Percentiles rank a stretch among this genome's conserved stretches.
These are phyloP conservation scores for Boulengeromyrus knoepffleri DNA, from an alignment of 2,113 vertebrate genomes.

Conservation along the genomic window DNA sequence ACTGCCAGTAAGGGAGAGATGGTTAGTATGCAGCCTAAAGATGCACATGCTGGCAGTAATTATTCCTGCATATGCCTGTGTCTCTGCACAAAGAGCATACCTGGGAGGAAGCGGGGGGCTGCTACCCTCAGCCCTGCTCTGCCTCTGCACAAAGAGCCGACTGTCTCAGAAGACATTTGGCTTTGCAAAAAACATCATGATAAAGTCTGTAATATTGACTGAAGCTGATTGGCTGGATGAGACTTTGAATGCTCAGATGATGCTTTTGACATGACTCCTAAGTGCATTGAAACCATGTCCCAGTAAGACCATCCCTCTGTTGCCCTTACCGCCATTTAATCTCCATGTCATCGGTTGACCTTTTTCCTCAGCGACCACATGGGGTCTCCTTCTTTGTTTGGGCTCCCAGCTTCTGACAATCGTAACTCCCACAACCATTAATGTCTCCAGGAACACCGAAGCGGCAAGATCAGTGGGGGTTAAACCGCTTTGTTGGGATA, in stretches of 20 bases:
- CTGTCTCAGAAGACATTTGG: background rate
- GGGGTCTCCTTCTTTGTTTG: slow-evolving; percentile 40
- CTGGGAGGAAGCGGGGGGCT: background rate
- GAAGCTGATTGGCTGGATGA: background rate
- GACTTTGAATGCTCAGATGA: background rate
- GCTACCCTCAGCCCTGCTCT: background rate
- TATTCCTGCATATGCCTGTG: background rate
- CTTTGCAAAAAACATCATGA: background rate
- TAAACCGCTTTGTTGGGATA: slow-evolving; percentile 50
- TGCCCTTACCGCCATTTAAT: background rate
- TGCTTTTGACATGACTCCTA: background rate
- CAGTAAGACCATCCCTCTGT: too few relatives aligned
- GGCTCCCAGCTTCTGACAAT: slow-evolving; percentile 33
- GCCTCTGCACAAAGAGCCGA: background rate
- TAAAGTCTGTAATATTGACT: background rate
- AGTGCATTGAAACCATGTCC: background rate
- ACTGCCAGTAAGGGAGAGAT: slow-evolving; percentile 23
- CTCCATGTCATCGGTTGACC: slow-evolving; percentile 26
- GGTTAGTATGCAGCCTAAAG: slow-evolving; percentile 34
- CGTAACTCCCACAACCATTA: slow-evolving; percentile 39
- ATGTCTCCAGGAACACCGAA: slow-evolving; percentile 35
- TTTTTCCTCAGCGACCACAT: slow-evolving; percentile 35
- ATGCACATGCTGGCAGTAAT: background rate
- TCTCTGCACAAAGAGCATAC: background rate
- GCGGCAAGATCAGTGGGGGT: slow-evolving; percentile 31